Base-by-base conservation (phyloP, 2,797 vertebrate genomes). In the Chelon auratus region DNA sequence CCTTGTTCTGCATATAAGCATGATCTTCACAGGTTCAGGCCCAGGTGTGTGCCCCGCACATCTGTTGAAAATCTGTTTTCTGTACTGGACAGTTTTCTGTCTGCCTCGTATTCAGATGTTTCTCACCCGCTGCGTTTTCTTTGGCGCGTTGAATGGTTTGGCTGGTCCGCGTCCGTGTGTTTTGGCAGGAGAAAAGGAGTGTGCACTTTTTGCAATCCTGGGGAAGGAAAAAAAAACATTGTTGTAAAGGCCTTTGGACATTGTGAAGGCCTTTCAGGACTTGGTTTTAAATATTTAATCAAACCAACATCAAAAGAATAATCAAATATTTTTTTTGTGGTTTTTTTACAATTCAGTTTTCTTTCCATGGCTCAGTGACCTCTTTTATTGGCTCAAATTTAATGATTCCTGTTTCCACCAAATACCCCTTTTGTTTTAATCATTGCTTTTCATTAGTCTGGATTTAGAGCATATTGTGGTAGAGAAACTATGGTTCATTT, bases 161-260 rank as follows among this genome's bases (percentile, higher is more conserved):
- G 55, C 66, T 53, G 48, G 39, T 77, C 69, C 62, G 5, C 45
- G 7, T 66, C 59, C 86, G 79, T 82, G n/a, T 86, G 47, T 72
- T 83, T 87, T 91, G 80, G 86, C 79, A 60, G 60, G 13, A 36
- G 6, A 70, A 68, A 58, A 59, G 56, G 37, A 53, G n/a, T 55
- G 36, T 22, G 42, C 24, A 39, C 64, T 73, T 80, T 75, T 81
- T 72, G 43, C 37, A 73, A 42, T 60, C 22, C 52, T 66, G 56
- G 57, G 37, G 24, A 53, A 55, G 30, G 68, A 61, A 65, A 39
- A 36, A 53, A 58, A 70, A 61, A 65, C 4, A 4, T 54, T 5
- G 24, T 26, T 26, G 24, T 26, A 3, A 26, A 26, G 24, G 24
- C 24, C 3, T 26, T 26, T 26, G 24, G 24, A 26, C 24, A 26